Conservation (phyloP, 2,113 vertebrate genomes). For the Ardeotis arabs region DNA sequence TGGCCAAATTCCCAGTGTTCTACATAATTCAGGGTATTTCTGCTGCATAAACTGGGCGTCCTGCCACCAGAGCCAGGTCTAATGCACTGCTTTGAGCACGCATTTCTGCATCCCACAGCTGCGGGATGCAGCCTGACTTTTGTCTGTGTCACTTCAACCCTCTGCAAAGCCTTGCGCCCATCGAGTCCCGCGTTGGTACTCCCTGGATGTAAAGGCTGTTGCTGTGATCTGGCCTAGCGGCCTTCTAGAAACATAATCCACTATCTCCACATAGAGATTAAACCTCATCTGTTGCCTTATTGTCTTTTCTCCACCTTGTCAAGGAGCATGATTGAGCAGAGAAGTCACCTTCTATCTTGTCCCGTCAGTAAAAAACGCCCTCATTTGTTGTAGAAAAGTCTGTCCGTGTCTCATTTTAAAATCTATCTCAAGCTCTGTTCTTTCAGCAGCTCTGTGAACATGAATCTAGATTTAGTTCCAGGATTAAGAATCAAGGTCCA, state of each 20-base stretch:
- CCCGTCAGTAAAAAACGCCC: neutral
- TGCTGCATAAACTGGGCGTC: constrained; percentile 52
- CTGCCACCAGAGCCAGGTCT: constrained; percentile 38
- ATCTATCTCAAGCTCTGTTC: neutral
- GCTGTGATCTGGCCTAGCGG: neutral
- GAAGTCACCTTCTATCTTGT: neutral
- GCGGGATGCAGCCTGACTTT: neutral
- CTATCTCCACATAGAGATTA: neutral
- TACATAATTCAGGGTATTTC: constrained; percentile 49
- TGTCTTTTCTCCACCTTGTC: neutral
- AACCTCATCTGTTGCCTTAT: neutral
- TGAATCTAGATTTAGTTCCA: neutral
- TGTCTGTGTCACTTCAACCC: neutral
- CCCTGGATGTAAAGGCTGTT: neutral
- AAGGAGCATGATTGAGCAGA: neutral
- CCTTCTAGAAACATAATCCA: neutral
- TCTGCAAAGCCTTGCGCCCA: neutral
- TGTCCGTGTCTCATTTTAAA: neutral
- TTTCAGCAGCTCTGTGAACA: neutral
- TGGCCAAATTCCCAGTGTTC: constrained; percentile 47
- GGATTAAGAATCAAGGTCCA: constrained; percentile 35
- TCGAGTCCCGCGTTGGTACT: neutral
- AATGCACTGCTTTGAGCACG: neutral
- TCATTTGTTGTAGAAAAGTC: neutral
- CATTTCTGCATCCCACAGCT: neutral